A percentile compares a stretch with the other conserved stretches of the same genome.
phyloP scores from a whole-genome alignment of 2,797 vertebrate genomes.

The Alauda arvensis region DNA sequence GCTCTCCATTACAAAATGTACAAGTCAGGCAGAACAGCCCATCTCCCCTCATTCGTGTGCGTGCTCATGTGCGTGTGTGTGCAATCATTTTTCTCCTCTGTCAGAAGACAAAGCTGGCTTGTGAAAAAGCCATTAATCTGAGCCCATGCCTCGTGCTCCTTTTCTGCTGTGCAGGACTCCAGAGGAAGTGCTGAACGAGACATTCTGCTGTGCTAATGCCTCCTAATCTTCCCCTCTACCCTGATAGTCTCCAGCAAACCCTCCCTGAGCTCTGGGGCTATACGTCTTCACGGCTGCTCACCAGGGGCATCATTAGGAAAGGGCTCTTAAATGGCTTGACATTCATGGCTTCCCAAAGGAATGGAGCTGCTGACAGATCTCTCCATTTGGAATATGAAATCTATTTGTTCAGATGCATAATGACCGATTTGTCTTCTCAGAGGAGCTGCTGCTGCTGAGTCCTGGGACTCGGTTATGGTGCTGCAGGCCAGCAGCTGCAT shows the following conservation, averaged over 20 bases:
- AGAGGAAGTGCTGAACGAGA: constrained; percentile 16
- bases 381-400: constrained; percentile 66
- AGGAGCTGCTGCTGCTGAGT: constrained; percentile 42
- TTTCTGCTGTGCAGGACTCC: constrained; percentile 34
- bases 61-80: neutral
- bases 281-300: constrained; percentile 46
- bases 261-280: constrained; percentile 26
- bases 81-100: constrained; percentile 44
- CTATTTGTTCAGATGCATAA: constrained; percentile 66
- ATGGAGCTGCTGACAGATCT: constrained; percentile 60
- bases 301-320: constrained; percentile 64
- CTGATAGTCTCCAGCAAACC: constrained; percentile 45
- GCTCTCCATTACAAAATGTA: constrained; percentile 8
- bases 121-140: constrained; percentile 51
- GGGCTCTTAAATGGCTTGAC: constrained; percentile 64
- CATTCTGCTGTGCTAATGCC: constrained; percentile 51
- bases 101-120: constrained; percentile 46
- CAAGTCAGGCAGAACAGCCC: constrained; percentile 4
- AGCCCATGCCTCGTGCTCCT: constrained; percentile 20
- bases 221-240: constrained; percentile 56
- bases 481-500: constrained; percentile 12
- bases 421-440: constrained; percentile 60
- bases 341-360: constrained; percentile 62
- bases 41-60: neutral
- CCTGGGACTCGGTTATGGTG: constrained; percentile 24